These are phyloP conservation scores for Harpagifer antarcticus DNA, from an alignment of 2,797 vertebrate species.

Conservation along the genomic window DNA sequence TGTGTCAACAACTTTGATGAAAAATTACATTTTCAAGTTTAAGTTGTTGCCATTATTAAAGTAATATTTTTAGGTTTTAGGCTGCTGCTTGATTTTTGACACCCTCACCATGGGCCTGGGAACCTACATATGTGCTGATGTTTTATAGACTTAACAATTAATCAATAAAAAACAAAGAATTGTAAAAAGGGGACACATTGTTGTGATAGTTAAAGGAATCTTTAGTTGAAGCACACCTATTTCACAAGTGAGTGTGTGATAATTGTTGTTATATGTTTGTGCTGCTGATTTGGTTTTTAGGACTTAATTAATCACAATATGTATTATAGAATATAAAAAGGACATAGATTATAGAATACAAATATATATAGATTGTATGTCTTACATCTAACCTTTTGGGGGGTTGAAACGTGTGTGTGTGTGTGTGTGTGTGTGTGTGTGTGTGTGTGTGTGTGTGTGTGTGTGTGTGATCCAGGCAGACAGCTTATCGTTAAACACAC, in stretches of 20 bases:
- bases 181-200: not conserved
- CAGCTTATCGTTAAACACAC: constrained; percentile 86
- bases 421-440: constrained; percentile 44
- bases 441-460: constrained; percentile 40
- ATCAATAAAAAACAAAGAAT: not conserved
- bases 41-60: not conserved
- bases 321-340: not conserved
- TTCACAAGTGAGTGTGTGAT: constrained; percentile 9
- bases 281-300: not conserved
- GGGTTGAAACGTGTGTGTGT: constrained; percentile 56
- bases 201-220: not conserved
- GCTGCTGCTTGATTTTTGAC: not conserved
- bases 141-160: not conserved
- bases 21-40: not conserved
- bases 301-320: constrained; percentile 30
- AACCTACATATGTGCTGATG: no score
- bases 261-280: not conserved
- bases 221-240: not conserved
- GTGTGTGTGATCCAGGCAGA: constrained; percentile 71
- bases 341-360: no score
- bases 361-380: constrained; percentile 37
- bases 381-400: constrained; percentile 69
- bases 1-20: not conserved
- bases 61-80: not conserved
- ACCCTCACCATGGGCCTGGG: not conserved